Percentiles rank a stretch among this genome's conserved stretches.
Conservation (phyloP, 1,140 invertebrate genomes). For the Nasonia vitripennis region DNA sequence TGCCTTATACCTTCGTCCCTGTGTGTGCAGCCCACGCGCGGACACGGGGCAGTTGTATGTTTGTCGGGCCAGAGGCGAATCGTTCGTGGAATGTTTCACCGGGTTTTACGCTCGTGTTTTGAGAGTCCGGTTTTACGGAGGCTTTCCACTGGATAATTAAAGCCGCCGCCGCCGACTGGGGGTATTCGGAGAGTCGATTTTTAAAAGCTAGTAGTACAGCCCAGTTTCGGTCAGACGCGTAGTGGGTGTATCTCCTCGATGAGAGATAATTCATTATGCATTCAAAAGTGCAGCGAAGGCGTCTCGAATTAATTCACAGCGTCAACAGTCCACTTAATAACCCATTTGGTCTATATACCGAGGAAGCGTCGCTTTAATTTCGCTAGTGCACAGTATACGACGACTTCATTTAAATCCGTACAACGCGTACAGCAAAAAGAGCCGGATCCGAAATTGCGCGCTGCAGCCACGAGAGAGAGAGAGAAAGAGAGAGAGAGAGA, state of each 20-base stretch:
- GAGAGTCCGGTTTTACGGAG: not conserved
- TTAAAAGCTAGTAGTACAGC: not conserved
- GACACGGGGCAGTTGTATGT: slow-evolving; percentile 4
- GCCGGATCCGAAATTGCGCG: not conserved
- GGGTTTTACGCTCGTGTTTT: slow-evolving; percentile 9
- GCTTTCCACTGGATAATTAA: not conserved
- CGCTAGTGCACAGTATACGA: not conserved
- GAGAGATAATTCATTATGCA: not conserved
- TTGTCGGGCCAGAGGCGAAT: not conserved
- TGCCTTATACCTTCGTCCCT: not conserved
- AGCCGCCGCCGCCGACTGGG: not conserved
- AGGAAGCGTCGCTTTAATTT: not conserved
- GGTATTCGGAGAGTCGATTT: no score
- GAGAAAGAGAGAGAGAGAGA: not conserved
- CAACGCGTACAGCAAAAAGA: not conserved
- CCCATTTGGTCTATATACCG: no score
- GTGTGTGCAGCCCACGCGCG: not conserved
- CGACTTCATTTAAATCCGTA: not conserved
- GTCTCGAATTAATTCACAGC: not conserved
- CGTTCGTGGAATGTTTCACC: not conserved
- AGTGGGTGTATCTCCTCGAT: not conserved
- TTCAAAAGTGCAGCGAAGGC: not conserved
- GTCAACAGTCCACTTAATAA: not conserved
- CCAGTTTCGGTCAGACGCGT: not conserved
- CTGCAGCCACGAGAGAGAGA: not conserved